Evolutionary conservation across 35 echinoderm and acorn worm genomes (phyloP).

Genomic region (Anneissia japonica): DNA sequence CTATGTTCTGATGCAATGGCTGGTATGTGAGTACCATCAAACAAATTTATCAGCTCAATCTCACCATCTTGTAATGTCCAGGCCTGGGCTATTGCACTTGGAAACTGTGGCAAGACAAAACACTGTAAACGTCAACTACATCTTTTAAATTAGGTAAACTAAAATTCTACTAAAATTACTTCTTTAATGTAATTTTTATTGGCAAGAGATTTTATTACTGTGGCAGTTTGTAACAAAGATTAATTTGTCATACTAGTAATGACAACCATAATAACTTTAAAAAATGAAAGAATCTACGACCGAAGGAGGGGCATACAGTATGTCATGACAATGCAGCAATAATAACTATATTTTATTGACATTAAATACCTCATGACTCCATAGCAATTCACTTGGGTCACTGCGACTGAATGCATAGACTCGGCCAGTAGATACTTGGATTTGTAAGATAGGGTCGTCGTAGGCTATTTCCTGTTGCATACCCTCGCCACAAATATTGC

Average conservation of each 20-base stretch:
- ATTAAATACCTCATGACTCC: constrained; percentile 64
- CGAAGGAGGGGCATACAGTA: too few species aligned
- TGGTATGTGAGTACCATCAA: constrained; percentile 15
- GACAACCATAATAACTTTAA: too few species aligned
- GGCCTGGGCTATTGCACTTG: constrained; percentile 60
- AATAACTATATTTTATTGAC: too few species aligned
- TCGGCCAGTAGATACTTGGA: constrained; percentile 59
- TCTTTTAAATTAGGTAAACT: too few species aligned
- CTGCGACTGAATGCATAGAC: constrained; percentile 50
- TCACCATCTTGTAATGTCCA: constrained; percentile 78
- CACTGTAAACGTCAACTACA: too few species aligned
- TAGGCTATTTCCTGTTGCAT: constrained; percentile 6
- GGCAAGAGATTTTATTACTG: too few species aligned
- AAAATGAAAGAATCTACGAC: too few species aligned
- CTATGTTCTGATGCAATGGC: constrained; percentile 12
- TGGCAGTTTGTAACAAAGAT: too few species aligned
- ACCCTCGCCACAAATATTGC: constrained; percentile 24
- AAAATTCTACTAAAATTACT: too few species aligned
- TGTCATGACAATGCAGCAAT: too few species aligned
- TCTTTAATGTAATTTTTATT: too few species aligned
- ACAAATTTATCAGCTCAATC: constrained; percentile 51
- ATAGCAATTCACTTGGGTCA: constrained; percentile 35
- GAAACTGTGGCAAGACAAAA: constrained; percentile 54
- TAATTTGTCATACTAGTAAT: too few species aligned
- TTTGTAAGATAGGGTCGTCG: constrained; percentile 23